A percentile compares a stretch with the other conserved stretches of the same genome.
Evolutionary conservation across 2,797 vertebrate species (phyloP).

Genomic region (Sparidentex hasta): DNA sequence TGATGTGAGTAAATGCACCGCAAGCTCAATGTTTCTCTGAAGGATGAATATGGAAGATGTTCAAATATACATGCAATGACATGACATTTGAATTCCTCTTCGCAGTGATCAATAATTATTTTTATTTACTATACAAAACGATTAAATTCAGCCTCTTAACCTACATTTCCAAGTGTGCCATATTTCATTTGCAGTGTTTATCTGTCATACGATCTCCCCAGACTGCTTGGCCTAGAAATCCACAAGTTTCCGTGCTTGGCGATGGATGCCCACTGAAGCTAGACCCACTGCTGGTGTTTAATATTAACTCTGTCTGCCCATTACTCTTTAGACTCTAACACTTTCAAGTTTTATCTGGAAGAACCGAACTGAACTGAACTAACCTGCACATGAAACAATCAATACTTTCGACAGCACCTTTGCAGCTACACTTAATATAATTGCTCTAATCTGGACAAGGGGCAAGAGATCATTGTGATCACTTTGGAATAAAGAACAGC

Average conservation of each 20-base stretch:
- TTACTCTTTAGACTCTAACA: background rate
- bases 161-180: background rate
- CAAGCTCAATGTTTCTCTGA: no score
- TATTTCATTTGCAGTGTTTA: slow-evolving; percentile 13
- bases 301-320: background rate
- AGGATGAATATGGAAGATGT: no score
- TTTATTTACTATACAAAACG: background rate
- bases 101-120: background rate
- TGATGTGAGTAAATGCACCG: background rate
- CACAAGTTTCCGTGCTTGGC: background rate
- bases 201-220: slow-evolving; percentile 3
- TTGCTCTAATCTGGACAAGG: slow-evolving; percentile 21
- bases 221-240: slow-evolving; percentile 1
- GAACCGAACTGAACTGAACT: background rate
- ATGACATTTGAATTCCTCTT: no score
- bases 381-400: slow-evolving; percentile 8
- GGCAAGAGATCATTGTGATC: slow-evolving; percentile 15
- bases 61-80: no score
- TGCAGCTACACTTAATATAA: background rate
- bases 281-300: background rate
- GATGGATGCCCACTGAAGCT: background rate
- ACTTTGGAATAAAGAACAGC: slow-evolving; percentile 16
- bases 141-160: background rate
- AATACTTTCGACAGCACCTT: background rate
- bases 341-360: no score